Percentiles rank a stretch among this genome's conserved stretches.
Evolutionary conservation across 2,888 invertebrate species (phyloP).

Genomic region (Xestia sexstrigata): DNA sequence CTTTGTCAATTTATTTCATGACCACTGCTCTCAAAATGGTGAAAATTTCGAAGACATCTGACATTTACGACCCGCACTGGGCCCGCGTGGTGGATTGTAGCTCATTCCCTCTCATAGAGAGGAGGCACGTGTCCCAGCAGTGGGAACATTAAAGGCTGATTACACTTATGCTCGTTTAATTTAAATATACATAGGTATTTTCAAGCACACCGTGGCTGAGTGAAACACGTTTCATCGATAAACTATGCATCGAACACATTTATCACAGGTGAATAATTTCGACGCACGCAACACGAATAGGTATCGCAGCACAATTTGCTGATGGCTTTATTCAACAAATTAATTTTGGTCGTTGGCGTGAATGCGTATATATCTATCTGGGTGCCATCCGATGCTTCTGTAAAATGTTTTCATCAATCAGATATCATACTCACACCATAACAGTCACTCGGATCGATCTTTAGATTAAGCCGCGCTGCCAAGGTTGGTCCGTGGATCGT

Average conservation of each 20-base stretch:
- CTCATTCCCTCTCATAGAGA: too few relatives aligned
- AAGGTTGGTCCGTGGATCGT: too few relatives aligned
- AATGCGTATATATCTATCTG: background rate
- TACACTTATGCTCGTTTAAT: too few relatives aligned
- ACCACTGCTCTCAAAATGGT: too few relatives aligned
- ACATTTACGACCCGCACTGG: too few relatives aligned
- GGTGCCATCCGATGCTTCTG: background rate
- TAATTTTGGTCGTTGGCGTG: background rate
- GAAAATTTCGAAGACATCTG: too few relatives aligned
- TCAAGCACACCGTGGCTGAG: background rate
- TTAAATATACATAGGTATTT: constrained; percentile 9
- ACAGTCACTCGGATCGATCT: too few relatives aligned
- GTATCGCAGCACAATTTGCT: background rate
- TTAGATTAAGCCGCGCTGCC: too few relatives aligned
- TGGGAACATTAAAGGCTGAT: too few relatives aligned
- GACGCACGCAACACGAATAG: constrained; percentile 11
- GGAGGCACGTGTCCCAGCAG: too few relatives aligned
- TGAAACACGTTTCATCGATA: constrained; percentile 28
- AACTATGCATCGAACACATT: constrained; percentile 27
- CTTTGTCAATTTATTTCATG: too few relatives aligned
- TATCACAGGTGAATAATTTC: constrained; percentile 30
- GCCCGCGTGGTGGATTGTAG: too few relatives aligned
- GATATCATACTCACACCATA: background rate
- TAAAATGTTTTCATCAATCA: background rate
- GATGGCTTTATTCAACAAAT: constrained; percentile 21